Conservation (phyloP, 2,113 vertebrate species). For the Ramphastos sulfuratus region DNA sequence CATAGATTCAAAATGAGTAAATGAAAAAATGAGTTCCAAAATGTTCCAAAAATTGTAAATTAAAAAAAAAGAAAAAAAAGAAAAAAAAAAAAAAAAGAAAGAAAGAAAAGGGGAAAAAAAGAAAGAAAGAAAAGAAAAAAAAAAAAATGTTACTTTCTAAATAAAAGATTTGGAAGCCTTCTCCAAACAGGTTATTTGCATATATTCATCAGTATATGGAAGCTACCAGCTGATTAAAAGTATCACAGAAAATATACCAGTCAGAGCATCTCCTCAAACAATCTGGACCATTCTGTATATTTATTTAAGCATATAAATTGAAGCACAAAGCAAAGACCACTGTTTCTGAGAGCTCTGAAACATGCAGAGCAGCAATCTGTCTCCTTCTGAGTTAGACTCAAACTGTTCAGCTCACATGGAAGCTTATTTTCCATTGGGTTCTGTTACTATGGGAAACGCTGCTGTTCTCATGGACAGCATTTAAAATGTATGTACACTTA, state of each 20-base stretch:
- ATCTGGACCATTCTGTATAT: neutral
- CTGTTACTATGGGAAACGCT: slow-evolving; percentile 15
- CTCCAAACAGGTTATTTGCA: neutral
- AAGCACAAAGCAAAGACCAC: neutral
- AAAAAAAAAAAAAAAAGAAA: too few relatives aligned
- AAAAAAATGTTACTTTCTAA: neutral
- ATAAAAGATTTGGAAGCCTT: neutral
- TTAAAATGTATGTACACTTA: neutral
- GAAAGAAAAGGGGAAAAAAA: too few relatives aligned
- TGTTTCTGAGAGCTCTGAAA: neutral
- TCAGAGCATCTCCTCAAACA: neutral
- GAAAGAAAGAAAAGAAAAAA: too few relatives aligned
- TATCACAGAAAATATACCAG: neutral
- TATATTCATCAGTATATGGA: neutral
- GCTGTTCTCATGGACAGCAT: neutral
- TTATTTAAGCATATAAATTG: neutral
- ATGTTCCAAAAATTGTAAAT: too few relatives aligned
- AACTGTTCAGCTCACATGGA: neutral
- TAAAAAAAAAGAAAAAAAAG: too few relatives aligned
- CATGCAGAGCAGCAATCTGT: neutral
- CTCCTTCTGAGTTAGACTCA: neutral
- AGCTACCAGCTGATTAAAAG: neutral
- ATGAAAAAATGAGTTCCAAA: neutral
- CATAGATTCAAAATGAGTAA: neutral
- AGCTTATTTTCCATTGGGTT: neutral